Evolutionary conservation across 1,140 invertebrate genomes (phyloP), one percentile per base, ranked within the genome.

Genomic region (Bombus affinis): DNA sequence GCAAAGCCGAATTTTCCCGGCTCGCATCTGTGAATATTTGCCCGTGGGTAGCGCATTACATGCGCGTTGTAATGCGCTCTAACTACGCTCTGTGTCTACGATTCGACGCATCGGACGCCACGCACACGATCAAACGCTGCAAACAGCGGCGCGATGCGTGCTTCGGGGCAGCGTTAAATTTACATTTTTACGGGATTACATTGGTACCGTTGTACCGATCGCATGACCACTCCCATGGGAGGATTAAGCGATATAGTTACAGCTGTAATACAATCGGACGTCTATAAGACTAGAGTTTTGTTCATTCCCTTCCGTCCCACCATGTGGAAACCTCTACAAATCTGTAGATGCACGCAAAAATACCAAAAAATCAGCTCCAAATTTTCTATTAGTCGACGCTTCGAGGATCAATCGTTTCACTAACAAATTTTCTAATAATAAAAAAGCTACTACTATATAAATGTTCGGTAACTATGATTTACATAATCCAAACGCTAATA

Each of bases 11-110:
- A 90, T 90, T 90, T 92, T 91, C 91, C 86, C 74, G 88, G 84
- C 90, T 89, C 79, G 84, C 90, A 92, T 92, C 91, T 92, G 91
- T 68, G 91, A 92, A 90, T 92, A 92, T 92, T 92, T 91, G 86
- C 90, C 89, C 82, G 82, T 86, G 88, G 87, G 83, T 90, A 90
- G 89, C 88, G 73, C 85, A 87, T 90, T 90, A 89, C 89, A 89
- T 47, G 70, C 35, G 32, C 71, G 68, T 62, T 87, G 86, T 79
- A 84, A 87, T 62, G 85, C 85, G 62, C 28, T 72, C 80, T 77
- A 77, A 86, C 80, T 75, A 82, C 42, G 57, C 37, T 80, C 42
- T 59, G 13, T 86, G 65, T 71, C 78, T 39, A 28, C 65, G 79
- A 75, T 53, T 82, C 80, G 73, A 44, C 72, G 75, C 57, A 73